phyloP scores from a whole-genome alignment of 1,140 invertebrate genomes.

The Solen grandis region DNA sequence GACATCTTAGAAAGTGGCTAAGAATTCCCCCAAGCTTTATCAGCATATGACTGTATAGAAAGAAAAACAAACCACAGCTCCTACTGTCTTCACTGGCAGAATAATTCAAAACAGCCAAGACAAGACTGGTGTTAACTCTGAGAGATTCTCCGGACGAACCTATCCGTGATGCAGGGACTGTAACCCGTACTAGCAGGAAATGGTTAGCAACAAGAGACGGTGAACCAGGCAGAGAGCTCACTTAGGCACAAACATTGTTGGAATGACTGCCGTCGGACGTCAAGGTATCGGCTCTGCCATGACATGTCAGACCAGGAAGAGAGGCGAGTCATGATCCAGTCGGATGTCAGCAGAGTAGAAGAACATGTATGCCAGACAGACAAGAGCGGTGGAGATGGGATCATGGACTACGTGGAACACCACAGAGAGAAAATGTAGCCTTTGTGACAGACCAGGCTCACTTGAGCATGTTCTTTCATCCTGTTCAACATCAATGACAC shows the following conservation, averaged over 20 bases:
- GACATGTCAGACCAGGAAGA: too few relatives aligned
- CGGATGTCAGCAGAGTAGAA: neutral
- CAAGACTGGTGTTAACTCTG: too few relatives aligned
- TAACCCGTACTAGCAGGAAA: too few relatives aligned
- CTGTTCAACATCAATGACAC: too few relatives aligned
- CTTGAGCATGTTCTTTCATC: too few relatives aligned
- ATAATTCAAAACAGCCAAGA: conserved; percentile 6
- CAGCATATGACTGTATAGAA: neutral
- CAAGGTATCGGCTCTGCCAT: neutral
- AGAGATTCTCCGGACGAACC: too few relatives aligned
- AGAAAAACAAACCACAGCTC: neutral
- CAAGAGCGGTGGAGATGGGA: too few relatives aligned
- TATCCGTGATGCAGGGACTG: too few relatives aligned
- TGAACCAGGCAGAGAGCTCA: neutral
- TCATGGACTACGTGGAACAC: neutral
- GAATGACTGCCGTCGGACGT: too few relatives aligned
- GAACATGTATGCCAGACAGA: neutral
- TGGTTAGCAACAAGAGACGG: neutral
- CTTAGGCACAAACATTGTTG: neutral
- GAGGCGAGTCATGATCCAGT: too few relatives aligned
- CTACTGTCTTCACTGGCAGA: too few relatives aligned
- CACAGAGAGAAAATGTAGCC: neutral
- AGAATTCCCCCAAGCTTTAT: neutral
- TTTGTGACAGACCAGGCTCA: neutral
- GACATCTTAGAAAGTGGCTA: too few relatives aligned